Percentiles rank a stretch among this genome's conserved stretches.
Conservation (phyloP, 2,113 vertebrate species). For the Porphyrio hochstetteri region DNA sequence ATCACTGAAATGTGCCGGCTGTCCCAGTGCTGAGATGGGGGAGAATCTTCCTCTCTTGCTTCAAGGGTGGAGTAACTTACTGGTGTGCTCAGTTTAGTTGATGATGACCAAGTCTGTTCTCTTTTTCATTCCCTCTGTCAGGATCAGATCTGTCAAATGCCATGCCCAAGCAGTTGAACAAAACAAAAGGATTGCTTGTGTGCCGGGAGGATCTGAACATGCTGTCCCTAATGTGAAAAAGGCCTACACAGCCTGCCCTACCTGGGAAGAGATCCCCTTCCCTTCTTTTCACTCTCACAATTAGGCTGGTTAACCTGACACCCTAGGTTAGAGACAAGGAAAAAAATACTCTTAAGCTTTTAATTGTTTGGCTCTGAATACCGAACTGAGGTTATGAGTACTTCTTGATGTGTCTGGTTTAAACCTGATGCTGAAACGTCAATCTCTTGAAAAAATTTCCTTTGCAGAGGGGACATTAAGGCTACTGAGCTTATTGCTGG, state of each 20-base stretch:
- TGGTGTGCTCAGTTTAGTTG: neutral
- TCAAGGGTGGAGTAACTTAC: neutral
- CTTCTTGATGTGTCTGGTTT: neutral
- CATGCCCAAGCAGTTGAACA: fast-evolving
- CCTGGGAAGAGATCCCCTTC: neutral
- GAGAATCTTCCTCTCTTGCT: neutral
- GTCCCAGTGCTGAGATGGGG: neutral
- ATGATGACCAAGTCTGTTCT: neutral
- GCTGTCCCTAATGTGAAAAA: fast-evolving
- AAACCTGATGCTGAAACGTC: neutral
- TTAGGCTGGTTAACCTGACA: neutral
- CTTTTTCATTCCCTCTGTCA: neutral
- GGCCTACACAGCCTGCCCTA: neutral
- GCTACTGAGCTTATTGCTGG: neutral
- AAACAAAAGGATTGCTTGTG: neutral
- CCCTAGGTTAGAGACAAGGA: neutral
- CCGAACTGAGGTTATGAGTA: neutral
- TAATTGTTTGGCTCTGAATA: neutral
- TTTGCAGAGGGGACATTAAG: neutral
- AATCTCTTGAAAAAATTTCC: neutral
- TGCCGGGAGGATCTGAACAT: neutral
- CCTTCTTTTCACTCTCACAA: neutral
- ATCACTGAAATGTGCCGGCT: neutral
- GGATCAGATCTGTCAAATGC: fast-evolving
- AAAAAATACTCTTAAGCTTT: neutral